Evolutionary conservation across 2,888 invertebrate genomes (phyloP).

Genomic region (Oligia latruncula): DNA sequence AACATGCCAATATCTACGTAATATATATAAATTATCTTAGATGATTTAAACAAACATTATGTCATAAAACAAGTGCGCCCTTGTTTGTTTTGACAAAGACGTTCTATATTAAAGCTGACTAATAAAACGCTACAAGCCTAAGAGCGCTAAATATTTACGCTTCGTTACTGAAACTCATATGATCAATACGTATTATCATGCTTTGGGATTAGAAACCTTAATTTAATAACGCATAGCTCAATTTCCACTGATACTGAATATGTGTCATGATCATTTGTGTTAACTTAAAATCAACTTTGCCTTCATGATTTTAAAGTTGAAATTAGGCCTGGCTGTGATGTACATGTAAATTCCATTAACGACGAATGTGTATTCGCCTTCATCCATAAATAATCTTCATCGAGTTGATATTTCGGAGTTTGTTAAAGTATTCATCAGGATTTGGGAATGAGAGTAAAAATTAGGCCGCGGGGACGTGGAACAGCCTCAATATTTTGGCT

Average conservation of each 20-base stretch:
- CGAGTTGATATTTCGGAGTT: slow-evolving; percentile 27
- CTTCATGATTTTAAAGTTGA: slow-evolving; percentile 22
- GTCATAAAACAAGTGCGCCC: slow-evolving; percentile 10
- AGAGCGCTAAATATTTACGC: slow-evolving; percentile 40
- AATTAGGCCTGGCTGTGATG: not conserved
- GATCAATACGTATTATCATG: not conserved
- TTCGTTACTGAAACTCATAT: slow-evolving; percentile 32
- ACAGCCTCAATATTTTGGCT: not conserved
- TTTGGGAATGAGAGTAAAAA: slow-evolving; percentile 18
- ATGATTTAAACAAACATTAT: slow-evolving; percentile 18
- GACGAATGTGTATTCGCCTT: slow-evolving; percentile 17
- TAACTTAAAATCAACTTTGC: slow-evolving; percentile 15
- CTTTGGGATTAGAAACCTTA: slow-evolving; percentile 31
- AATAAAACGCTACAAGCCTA: slow-evolving; percentile 27
- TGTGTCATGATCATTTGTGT: not conserved
- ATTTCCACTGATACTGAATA: slow-evolving; percentile 2
- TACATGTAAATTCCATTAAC: slow-evolving; percentile 35
- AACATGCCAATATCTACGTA: not conserved
- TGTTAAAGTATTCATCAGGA: slow-evolving; percentile 37
- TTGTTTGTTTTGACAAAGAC: slow-evolving; percentile 15
- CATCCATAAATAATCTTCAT: slow-evolving; percentile 34
- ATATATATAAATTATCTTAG: not conserved
- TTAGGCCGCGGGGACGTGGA: not conserved
- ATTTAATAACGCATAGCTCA: not conserved
- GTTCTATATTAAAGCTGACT: slow-evolving; percentile 22